Percentiles rank a stretch among this genome's conserved stretches.
Conservation (phyloP, 2,113 vertebrate genomes). For the Salvator merianae region DNA sequence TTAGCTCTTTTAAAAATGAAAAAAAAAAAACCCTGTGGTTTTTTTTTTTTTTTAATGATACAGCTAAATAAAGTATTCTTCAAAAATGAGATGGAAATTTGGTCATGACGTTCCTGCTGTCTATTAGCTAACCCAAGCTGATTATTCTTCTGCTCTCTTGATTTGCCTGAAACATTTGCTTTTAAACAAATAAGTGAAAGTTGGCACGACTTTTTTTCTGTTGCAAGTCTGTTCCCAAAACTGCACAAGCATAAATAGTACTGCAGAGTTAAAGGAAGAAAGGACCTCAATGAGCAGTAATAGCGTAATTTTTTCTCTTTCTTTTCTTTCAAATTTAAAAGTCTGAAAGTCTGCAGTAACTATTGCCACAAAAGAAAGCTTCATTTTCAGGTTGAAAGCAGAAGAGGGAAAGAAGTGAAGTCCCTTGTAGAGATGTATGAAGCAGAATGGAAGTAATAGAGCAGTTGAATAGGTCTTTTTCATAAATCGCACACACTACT, state of each 20-base stretch:
- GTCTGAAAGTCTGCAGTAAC: neutral
- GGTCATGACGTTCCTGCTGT: too few relatives aligned
- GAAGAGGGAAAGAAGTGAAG: constrained; percentile 3
- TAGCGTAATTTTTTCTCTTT: neutral
- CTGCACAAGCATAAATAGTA: neutral
- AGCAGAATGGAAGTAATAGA: neutral
- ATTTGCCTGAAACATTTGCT: too few relatives aligned
- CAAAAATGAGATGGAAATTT: too few relatives aligned
- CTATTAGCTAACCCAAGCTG: too few relatives aligned
- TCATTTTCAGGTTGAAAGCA: constrained; percentile 21
- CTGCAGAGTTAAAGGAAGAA: constrained; percentile 36
- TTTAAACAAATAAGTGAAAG: neutral
- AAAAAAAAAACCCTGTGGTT: too few relatives aligned
- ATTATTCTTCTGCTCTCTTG: too few relatives aligned
- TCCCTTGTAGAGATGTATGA: neutral
- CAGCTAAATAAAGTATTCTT: too few relatives aligned
- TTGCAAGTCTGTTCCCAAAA: neutral
- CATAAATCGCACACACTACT: neutral
- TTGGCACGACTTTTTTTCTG: neutral
- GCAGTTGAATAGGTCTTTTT: neutral
- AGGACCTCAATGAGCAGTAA: neutral
- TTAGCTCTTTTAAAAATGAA: too few relatives aligned
- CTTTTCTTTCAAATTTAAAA: too few relatives aligned
- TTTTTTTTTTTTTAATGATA: too few relatives aligned
- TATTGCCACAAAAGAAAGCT: constrained; percentile 6